Evolutionary conservation across 2,113 vertebrate species (phyloP).

Genomic region (Sarotherodon lohbergeri): DNA sequence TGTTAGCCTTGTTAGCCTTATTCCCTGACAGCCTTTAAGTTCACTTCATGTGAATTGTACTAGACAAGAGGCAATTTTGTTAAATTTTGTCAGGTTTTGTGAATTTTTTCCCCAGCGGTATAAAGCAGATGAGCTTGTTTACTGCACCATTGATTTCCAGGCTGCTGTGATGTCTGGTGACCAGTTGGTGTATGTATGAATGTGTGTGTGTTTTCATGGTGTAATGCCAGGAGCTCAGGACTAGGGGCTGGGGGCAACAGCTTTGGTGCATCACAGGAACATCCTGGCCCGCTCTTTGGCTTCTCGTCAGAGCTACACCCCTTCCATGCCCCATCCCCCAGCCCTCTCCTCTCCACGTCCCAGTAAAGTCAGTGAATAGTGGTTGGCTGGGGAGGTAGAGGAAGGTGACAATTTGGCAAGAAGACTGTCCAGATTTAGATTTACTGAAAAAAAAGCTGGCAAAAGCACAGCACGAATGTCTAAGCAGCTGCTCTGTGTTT

Average conservation of each 20-base stretch:
- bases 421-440: conserved; percentile 35
- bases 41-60: background rate
- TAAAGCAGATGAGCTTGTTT: conserved; percentile 29
- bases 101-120: background rate
- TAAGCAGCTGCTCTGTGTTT: conserved; percentile 41
- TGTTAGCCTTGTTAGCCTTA: background rate
- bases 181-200: background rate
- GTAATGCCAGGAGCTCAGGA: conserved; percentile 35
- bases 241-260: conserved; percentile 41
- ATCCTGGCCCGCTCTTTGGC: conserved; percentile 49
- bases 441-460: conserved; percentile 34
- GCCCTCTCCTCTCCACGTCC: background rate
- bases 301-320: background rate
- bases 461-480: conserved; percentile 12
- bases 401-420: conserved; percentile 50
- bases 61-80: background rate
- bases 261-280: conserved; percentile 59
- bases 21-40: background rate
- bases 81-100: background rate
- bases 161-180: conserved; percentile 27
- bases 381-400: background rate
- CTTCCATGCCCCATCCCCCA: background rate
- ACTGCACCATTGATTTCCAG: conserved; percentile 4
- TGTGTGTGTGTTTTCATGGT: background rate
- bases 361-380: background rate